Evolutionary conservation across 2,888 invertebrate genomes (phyloP).

Genomic region (Eupeodes luniger): DNA sequence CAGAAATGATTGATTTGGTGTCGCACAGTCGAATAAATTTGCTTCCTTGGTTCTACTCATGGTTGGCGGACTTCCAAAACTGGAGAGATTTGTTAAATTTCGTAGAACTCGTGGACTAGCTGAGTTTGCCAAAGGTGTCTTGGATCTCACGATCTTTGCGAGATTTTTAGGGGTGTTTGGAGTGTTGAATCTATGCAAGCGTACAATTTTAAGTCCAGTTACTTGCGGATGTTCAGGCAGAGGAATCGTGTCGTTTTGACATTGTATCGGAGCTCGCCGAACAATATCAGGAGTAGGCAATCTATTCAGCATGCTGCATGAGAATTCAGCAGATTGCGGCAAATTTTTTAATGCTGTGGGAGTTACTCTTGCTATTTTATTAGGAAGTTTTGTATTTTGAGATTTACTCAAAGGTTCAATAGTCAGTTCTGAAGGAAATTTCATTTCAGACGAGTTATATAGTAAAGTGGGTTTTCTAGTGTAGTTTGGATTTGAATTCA

Average conservation of each 20-base stretch:
- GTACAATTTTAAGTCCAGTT: constrained; percentile 45
- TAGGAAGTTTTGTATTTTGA: not conserved
- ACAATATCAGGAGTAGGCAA: constrained; percentile 75
- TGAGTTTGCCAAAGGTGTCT: constrained; percentile 43
- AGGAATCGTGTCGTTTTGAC: constrained; percentile 13
- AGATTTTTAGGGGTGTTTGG: constrained; percentile 62
- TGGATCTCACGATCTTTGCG: constrained; percentile 52
- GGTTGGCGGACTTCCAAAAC: constrained; percentile 4
- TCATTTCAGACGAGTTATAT: not conserved
- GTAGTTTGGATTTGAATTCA: not conserved
- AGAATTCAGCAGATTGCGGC: not conserved
- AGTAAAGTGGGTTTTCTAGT: not conserved
- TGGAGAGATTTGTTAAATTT: constrained; percentile 38
- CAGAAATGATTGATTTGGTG: constrained; percentile 59
- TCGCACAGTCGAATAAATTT: not conserved
- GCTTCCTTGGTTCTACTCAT: not conserved
- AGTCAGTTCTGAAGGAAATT: not conserved
- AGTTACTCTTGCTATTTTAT: not conserved
- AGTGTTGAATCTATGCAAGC: constrained; percentile 62
- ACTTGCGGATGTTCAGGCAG: not conserved
- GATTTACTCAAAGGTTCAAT: not conserved
- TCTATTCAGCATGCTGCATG: not conserved
- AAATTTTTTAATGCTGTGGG: constrained; percentile 10
- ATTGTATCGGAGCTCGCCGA: constrained; percentile 60
- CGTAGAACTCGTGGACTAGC: constrained; percentile 41